Evolutionary conservation across 2,888 invertebrate genomes (phyloP).

Genomic region (Chaetogeoica ovagalla): DNA sequence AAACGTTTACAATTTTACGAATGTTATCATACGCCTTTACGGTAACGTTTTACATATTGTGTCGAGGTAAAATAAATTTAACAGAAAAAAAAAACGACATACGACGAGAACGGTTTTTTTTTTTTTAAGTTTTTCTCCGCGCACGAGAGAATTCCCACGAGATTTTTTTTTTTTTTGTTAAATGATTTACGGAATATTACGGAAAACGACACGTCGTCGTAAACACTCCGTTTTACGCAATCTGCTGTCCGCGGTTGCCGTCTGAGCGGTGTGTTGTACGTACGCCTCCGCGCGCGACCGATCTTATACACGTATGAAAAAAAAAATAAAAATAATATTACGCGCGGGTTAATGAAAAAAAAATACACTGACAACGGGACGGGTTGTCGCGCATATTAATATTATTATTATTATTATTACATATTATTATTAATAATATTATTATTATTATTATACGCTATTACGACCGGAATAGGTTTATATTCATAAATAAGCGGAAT

Average conservation of each 20-base stretch:
- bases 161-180: constrained; percentile 32
- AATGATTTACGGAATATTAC: constrained; percentile 1
- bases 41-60: neutral
- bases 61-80: neutral
- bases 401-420: too few species aligned
- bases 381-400: neutral
- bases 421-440: too few species aligned
- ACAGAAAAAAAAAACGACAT: neutral
- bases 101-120: neutral
- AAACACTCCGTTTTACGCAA: constrained; percentile 35
- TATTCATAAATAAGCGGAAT: neutral
- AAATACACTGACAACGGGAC: neutral
- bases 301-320: too few species aligned
- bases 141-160: constrained; percentile 23
- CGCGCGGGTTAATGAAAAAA: neutral
- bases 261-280: neutral
- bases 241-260: neutral
- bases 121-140: too few species aligned
- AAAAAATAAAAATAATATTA: too few species aligned
- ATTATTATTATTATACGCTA: too few species aligned
- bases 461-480: neutral
- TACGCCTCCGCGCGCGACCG: constrained; percentile 3
- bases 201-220: neutral
- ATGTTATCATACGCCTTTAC: neutral
- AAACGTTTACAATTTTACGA: neutral